phyloP scores from a whole-genome alignment of 1,140 invertebrate genomes.

The Anoplophora glabripennis region DNA sequence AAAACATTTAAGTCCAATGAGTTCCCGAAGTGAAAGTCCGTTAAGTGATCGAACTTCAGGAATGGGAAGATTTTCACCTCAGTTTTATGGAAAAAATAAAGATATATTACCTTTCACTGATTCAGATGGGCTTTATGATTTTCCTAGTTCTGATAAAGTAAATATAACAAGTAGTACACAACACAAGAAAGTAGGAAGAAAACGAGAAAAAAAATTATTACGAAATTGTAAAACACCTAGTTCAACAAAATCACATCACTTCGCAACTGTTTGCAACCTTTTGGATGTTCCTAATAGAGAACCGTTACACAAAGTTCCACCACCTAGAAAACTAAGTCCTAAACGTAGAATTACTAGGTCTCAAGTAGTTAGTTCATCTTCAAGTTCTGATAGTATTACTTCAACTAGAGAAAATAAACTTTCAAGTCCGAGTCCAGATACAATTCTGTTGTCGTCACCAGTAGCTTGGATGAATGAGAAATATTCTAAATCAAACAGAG shows the following conservation, averaged over 20 bases:
- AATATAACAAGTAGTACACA: conserved; percentile 38
- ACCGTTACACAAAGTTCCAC: conserved; percentile 37
- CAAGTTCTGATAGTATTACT: conserved; percentile 54
- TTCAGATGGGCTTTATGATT: conserved; percentile 74
- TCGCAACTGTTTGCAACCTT: conserved; percentile 48
- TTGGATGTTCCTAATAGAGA: conserved; percentile 45
- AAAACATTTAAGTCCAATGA: conserved; percentile 66
- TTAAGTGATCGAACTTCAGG: conserved; percentile 65
- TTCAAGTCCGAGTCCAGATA: conserved; percentile 45
- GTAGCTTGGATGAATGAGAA: conserved; percentile 39
- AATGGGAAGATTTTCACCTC: conserved; percentile 62
- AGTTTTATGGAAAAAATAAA: conserved; percentile 64
- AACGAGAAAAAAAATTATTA: conserved; percentile 47
- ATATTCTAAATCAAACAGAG: conserved; percentile 35
- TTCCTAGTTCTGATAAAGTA: conserved; percentile 66
- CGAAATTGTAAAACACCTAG: conserved; percentile 47
- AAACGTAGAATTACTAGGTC: conserved; percentile 51
- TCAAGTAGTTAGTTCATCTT: conserved; percentile 51
- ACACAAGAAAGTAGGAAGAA: conserved; percentile 55
- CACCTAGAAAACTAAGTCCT: conserved; percentile 51
- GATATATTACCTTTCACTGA: conserved; percentile 66
- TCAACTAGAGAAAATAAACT: conserved; percentile 43
- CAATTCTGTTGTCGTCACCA: conserved; percentile 42
- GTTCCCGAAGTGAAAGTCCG: conserved; percentile 73
- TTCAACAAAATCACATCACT: conserved; percentile 54